Conservation (phyloP, 2,888 invertebrate species). For the Cryptops parisi region DNA sequence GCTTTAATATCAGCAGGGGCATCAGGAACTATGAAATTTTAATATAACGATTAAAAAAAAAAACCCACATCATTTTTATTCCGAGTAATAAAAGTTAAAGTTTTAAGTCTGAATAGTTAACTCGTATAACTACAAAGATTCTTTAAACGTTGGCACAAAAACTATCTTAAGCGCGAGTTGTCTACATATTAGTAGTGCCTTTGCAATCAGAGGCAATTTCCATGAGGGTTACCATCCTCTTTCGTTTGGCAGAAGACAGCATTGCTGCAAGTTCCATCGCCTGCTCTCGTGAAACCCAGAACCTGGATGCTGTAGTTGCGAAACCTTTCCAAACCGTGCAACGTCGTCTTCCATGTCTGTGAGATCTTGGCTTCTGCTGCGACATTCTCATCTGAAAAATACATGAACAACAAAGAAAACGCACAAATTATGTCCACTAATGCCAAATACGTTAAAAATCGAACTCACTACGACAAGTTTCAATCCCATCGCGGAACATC, state of each 20-base stretch:
- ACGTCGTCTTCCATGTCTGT: constrained; percentile 15
- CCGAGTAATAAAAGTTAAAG: too few species aligned
- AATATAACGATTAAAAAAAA: neutral
- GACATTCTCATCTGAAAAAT: too few species aligned
- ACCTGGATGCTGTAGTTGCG: constrained; percentile 34
- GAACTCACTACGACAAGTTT: too few species aligned
- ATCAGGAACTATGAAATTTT: constrained; percentile 28
- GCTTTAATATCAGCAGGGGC: constrained; percentile 32
- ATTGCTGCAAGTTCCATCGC: constrained; percentile 30
- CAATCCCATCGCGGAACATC: too few species aligned
- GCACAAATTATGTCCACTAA: too few species aligned
- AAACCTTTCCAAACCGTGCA: constrained; percentile 24
- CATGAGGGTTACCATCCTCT: constrained; percentile 27
- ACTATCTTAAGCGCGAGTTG: too few species aligned
- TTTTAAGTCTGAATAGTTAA: neutral
- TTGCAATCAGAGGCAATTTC: neutral
- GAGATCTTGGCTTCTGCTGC: constrained; percentile 14
- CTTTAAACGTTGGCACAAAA: neutral
- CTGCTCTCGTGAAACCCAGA: constrained; percentile 31
- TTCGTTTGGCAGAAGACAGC: constrained; percentile 29
- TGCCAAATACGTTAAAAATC: too few species aligned
- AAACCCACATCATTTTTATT: too few species aligned
- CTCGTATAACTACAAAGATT: neutral
- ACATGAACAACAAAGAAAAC: too few species aligned
- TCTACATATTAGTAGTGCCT: too few species aligned